phyloP scores from a whole-genome alignment of 1,140 invertebrate species.

The Pseudomyrmex gracilis region DNA sequence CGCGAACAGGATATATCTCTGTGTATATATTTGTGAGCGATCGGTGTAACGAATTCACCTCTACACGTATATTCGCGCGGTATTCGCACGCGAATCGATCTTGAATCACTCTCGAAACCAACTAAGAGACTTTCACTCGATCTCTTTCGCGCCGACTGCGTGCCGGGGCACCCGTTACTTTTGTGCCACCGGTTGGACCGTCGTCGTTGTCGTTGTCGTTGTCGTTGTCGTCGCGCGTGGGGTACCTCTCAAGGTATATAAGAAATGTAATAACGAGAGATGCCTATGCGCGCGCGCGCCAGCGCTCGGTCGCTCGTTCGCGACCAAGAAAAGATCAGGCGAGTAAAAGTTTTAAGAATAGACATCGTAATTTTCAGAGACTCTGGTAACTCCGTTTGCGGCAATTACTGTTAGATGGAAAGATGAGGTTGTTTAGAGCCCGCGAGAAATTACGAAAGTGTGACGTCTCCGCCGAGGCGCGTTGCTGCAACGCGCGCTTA shows the following conservation, averaged over 20 bases:
- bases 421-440: constrained; percentile 22
- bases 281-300: not conserved
- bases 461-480: not conserved
- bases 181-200: constrained; percentile 21
- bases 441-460: constrained; percentile 56
- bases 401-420: constrained; percentile 47
- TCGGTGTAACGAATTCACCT: constrained; percentile 20
- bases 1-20: not conserved
- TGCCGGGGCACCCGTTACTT: constrained; percentile 33
- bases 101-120: constrained; percentile 50
- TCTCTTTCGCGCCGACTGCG: constrained; percentile 21
- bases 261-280: constrained; percentile 25
- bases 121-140: constrained; percentile 49
- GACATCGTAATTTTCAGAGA: constrained; percentile 24
- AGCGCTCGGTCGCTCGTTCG: not conserved
- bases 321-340: not conserved
- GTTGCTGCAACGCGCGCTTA: constrained; percentile 42
- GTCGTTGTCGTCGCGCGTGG: too few relatives aligned
- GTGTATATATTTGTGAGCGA: not conserved
- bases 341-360: constrained; percentile 54
- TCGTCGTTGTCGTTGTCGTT: not conserved
- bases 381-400: constrained; percentile 19
- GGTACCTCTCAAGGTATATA: not conserved
- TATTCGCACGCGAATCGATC: constrained; percentile 5
- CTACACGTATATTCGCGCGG: not conserved